Conservation (phyloP, 2,113 vertebrate genomes). For the Cebus imitator region DNA sequence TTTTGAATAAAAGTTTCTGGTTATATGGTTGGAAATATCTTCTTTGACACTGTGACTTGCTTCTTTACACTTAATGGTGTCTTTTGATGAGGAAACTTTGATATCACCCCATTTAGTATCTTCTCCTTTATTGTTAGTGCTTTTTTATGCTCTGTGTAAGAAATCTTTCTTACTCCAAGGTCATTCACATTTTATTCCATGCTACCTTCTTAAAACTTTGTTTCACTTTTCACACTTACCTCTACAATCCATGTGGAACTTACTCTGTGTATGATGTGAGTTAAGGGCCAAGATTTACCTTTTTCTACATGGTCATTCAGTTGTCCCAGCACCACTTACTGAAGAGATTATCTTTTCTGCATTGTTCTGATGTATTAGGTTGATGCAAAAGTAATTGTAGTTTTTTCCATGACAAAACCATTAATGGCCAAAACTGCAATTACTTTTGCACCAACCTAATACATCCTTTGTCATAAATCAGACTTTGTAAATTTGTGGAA, state of each 20-base stretch:
- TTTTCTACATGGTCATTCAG: not conserved
- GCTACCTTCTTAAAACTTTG: not conserved
- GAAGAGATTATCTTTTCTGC: not conserved
- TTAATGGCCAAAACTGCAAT: too few relatives aligned
- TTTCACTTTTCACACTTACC: not conserved
- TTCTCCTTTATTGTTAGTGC: not conserved
- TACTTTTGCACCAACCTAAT: not conserved
- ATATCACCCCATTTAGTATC: not conserved
- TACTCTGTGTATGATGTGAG: not conserved
- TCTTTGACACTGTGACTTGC: not conserved
- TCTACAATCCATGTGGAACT: not conserved
- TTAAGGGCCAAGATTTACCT: not conserved
- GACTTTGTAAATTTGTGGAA: not conserved
- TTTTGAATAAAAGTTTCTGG: not conserved
- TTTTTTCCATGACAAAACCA: too few relatives aligned
- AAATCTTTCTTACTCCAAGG: not conserved
- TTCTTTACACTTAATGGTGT: not conserved
- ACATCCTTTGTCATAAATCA: not conserved
- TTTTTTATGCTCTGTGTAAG: not conserved
- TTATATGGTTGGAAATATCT: not conserved
- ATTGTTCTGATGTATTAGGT: not conserved
- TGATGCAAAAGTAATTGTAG: too few relatives aligned
- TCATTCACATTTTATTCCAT: not conserved
- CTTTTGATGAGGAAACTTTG: constrained; percentile 14
- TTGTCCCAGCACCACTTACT: not conserved